Conservation (phyloP, 2,888 invertebrate genomes). For the Yponomeuta evonymella region DNA sequence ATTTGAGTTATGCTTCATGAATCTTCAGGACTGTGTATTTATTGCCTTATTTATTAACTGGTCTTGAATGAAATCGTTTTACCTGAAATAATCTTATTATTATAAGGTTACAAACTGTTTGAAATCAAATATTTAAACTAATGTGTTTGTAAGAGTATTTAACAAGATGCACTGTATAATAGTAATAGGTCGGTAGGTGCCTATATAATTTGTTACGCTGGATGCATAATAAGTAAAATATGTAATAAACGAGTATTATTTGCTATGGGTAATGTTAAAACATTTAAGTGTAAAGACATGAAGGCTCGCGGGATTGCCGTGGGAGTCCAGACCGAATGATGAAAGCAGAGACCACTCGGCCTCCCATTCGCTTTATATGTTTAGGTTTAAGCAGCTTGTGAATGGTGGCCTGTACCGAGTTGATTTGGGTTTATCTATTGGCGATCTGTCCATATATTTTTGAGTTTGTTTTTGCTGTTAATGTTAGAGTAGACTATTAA, state of each 20-base stretch:
- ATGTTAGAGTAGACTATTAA: neutral
- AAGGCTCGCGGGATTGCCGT: too few relatives aligned
- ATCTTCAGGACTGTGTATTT: neutral
- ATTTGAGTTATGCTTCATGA: neutral
- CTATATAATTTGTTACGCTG: neutral
- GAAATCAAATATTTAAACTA: neutral
- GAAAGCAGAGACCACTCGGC: too few relatives aligned
- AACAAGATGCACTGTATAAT: neutral
- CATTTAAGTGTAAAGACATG: too few relatives aligned
- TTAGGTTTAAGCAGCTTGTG: too few relatives aligned
- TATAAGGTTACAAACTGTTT: neutral
- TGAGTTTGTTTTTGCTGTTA: neutral
- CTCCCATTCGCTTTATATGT: too few relatives aligned
- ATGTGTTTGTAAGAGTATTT: slow-evolving; percentile 6
- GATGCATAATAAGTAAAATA: neutral
- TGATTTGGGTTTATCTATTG: neutral
- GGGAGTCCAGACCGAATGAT: too few relatives aligned
- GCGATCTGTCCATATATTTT: neutral
- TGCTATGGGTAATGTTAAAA: too few relatives aligned
- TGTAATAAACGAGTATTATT: neutral
- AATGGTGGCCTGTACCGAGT: neutral
- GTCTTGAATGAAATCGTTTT: neutral
- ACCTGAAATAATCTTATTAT: neutral
- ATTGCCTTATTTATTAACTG: neutral
- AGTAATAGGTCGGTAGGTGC: neutral